A percentile compares a stretch with the other conserved stretches of the same genome.
Evolutionary conservation across 2,113 vertebrate genomes (phyloP).

Genomic region (Rattus norvegicus): GRCr8 NC_086029.1:77616001-77616500

Average conservation of each 20-base stretch:
- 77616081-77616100: slow-evolving; percentile 61
- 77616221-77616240: background rate
- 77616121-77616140: slow-evolving; percentile 53
- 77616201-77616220: background rate
- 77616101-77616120: slow-evolving; percentile 72
- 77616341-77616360: background rate
- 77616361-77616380: background rate
- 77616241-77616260: background rate
- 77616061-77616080: slow-evolving; percentile 63
- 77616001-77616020: slow-evolving; percentile 39
- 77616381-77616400: background rate
- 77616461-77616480: background rate
- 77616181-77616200: background rate
- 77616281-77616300: background rate
- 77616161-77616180: background rate
- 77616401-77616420: slow-evolving; percentile 38
- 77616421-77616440: background rate
- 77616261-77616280: background rate
- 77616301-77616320: background rate
- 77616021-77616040: slow-evolving; percentile 64
- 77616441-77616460: slow-evolving; percentile 8
- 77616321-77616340: background rate
- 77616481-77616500: background rate
- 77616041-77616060: slow-evolving; percentile 69
- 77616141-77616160: background rate